phyloP scores from a whole-genome alignment of 1,140 invertebrate genomes.

The Zeugodacus cucurbitae region DNA sequence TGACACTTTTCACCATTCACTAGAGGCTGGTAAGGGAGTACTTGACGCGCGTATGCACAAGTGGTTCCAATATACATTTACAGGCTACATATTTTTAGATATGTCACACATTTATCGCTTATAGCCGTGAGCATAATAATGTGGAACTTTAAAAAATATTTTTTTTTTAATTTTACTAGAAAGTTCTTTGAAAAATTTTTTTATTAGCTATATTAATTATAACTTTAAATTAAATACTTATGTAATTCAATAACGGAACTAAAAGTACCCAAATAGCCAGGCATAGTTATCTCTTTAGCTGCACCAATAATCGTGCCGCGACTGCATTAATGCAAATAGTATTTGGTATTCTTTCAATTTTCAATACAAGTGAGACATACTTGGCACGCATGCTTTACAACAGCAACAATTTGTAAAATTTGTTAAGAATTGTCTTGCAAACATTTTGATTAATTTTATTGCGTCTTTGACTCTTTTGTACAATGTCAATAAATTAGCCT shows the following conservation, averaged over 20 bases:
- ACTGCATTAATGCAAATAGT: not conserved
- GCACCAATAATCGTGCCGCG: not conserved
- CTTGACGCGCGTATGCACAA: not conserved
- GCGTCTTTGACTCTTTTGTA: slow-evolving; percentile 61
- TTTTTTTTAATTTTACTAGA: too few relatives aligned
- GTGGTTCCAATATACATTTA: not conserved
- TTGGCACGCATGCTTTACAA: slow-evolving; percentile 35
- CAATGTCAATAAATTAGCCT: slow-evolving; percentile 64
- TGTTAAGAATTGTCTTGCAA: not conserved
- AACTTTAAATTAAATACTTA: too few relatives aligned
- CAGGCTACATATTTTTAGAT: not conserved
- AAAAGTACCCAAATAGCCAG: not conserved
- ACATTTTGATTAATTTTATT: slow-evolving; percentile 8
- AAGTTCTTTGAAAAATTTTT: too few relatives aligned
- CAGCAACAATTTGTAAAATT: slow-evolving; percentile 51
- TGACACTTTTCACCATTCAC: not conserved
- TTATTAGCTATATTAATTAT: too few relatives aligned
- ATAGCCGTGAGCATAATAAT: not conserved
- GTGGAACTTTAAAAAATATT: not conserved
- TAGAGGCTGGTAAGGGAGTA: not conserved
- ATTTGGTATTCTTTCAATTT: not conserved
- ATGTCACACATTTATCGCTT: not conserved
- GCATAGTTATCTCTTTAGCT: not conserved
- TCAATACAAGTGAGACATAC: slow-evolving; percentile 53
- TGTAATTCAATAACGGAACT: too few relatives aligned